Percentiles rank a stretch among this genome's conserved stretches.
Conservation (phyloP, 2,113 vertebrate genomes). For the Panthera leo region DNA sequence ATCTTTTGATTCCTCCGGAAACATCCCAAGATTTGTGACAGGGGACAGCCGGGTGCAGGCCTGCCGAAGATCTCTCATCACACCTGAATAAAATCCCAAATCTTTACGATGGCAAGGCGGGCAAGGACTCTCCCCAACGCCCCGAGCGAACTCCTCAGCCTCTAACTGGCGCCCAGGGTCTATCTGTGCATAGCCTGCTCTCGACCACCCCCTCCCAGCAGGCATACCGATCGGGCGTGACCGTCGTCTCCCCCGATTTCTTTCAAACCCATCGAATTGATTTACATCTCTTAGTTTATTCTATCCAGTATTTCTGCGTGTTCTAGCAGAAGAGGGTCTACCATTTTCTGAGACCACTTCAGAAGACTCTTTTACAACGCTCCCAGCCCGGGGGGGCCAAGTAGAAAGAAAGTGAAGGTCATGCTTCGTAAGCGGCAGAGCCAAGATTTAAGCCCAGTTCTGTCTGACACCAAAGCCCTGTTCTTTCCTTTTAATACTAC, state of each 20-base stretch:
- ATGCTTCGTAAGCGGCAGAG: not conserved
- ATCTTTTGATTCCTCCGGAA: not conserved
- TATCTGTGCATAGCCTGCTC: accelerated
- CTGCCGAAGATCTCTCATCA: not conserved
- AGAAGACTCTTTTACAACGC: not conserved
- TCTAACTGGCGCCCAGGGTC: not conserved
- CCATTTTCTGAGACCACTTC: not conserved
- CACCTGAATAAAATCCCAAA: not conserved
- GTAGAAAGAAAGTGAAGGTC: not conserved
- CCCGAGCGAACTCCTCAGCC: not conserved
- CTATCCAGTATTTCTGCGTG: not conserved
- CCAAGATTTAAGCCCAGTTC: not conserved
- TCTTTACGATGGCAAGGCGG: not conserved
- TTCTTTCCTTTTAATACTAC: not conserved
- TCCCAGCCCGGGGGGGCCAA: accelerated
- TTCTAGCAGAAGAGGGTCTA: not conserved
- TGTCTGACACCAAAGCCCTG: not conserved
- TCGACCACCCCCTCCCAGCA: accelerated
- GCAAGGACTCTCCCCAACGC: accelerated
- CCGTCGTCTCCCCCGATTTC: not conserved
- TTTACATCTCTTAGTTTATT: not conserved
- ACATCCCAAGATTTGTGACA: not conserved
- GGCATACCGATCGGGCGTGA: not conserved
- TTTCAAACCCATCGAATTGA: not conserved
- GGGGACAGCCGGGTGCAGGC: not conserved